Percentiles rank a stretch among this genome's conserved stretches.
These are phyloP conservation scores for Amyelois transitella DNA, from an alignment of 1,140 invertebrate genomes.

Conservation along the genomic window DNA sequence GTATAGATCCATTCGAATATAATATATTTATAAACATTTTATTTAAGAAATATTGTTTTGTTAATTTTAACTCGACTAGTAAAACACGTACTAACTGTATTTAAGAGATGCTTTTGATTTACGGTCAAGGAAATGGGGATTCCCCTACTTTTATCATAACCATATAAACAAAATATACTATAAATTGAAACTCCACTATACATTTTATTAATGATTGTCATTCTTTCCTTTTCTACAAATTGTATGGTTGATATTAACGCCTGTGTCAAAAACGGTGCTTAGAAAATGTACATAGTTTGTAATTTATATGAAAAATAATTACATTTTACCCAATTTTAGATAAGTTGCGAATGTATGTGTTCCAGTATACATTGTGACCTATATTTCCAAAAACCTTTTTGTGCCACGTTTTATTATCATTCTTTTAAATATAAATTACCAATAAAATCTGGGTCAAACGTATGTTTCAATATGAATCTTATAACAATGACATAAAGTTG, in stretches of 20 bases:
- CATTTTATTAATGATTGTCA: neutral
- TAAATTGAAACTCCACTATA: no score
- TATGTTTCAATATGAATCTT: no score
- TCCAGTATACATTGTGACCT: slow-evolving; percentile 17
- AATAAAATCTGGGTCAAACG: no score
- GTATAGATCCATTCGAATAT: slow-evolving; percentile 44
- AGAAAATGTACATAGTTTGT: slow-evolving; percentile 45
- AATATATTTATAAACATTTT: slow-evolving; percentile 23
- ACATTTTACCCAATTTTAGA: slow-evolving; percentile 34
- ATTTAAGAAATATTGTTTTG: slow-evolving; percentile 36
- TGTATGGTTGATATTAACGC: slow-evolving; percentile 29
- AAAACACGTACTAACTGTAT: slow-evolving; percentile 39
- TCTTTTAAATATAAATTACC: neutral
- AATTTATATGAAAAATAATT: slow-evolving; percentile 15
- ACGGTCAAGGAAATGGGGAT: slow-evolving; percentile 5
- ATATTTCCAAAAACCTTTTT: slow-evolving; percentile 1
- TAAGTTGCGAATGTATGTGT: slow-evolving; percentile 36
- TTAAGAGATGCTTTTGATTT: slow-evolving; percentile 27
- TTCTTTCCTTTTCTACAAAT: neutral
- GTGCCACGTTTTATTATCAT: neutral
- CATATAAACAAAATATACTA: no score
- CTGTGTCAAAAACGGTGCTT: slow-evolving; percentile 68
- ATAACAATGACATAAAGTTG: no score
- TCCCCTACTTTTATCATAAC: neutral
- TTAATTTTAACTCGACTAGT: slow-evolving; percentile 44